Percentiles rank a stretch among this genome's conserved stretches.
Evolutionary conservation across 2,888 invertebrate genomes (phyloP).

Genomic region (Lithophane leautieri): DNA sequence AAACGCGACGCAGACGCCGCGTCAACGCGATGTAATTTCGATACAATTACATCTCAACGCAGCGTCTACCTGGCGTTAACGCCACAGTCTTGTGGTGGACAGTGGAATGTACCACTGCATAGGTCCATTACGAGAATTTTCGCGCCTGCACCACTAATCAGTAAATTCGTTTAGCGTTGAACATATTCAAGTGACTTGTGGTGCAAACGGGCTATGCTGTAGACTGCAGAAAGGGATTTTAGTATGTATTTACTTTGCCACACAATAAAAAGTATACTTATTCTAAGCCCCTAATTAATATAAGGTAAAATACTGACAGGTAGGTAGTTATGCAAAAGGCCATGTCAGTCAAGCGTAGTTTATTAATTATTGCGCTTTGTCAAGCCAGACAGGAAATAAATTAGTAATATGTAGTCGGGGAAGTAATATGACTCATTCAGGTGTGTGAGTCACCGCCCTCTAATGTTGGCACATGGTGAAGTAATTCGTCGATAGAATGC

Average conservation of each 20-base stretch:
- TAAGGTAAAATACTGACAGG: not conserved
- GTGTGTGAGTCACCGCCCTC: slow-evolving; percentile 15
- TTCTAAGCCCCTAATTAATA: no score
- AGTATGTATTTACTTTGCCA: not conserved
- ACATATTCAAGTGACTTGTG: no score
- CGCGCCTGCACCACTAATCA: not conserved
- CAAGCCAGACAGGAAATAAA: slow-evolving; percentile 28
- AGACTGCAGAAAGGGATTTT: not conserved
- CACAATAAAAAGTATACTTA: not conserved
- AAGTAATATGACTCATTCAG: slow-evolving; percentile 19
- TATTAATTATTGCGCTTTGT: slow-evolving; percentile 2
- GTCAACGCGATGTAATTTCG: not conserved
- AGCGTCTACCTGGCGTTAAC: not conserved
- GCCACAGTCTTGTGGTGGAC: no score
- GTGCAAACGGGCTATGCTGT: no score
- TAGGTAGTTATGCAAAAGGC: not conserved
- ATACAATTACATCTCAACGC: no score
- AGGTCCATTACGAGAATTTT: not conserved
- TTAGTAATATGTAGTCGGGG: slow-evolving; percentile 10
- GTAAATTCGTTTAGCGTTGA: not conserved
- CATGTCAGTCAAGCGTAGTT: not conserved
- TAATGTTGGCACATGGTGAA: slow-evolving; percentile 8
- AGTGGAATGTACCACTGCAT: not conserved
- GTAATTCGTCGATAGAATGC: slow-evolving; percentile 8
- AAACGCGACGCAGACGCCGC: not conserved